Conservation (phyloP, 2,113 vertebrate genomes). For the Grus americana region DNA sequence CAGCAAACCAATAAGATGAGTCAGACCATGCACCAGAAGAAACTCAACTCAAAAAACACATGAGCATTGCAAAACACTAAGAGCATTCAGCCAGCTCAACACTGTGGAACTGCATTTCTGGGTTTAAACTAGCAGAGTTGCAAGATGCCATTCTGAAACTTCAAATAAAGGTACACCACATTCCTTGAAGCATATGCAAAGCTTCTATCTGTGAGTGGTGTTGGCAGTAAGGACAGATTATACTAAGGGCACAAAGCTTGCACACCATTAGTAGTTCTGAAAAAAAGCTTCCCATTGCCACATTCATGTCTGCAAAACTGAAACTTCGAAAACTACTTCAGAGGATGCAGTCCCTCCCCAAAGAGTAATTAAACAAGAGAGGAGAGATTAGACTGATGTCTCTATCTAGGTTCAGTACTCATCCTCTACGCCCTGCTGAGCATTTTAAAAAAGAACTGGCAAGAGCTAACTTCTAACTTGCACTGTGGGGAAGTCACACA, state of each 20-base stretch:
- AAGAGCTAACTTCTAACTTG: background rate
- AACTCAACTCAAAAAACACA: background rate
- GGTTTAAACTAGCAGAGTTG: background rate
- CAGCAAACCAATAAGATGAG: background rate
- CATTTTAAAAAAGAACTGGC: background rate
- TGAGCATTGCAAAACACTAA: background rate
- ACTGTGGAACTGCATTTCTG: background rate
- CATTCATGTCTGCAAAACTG: background rate
- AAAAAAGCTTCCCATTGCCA: background rate
- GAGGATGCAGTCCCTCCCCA: background rate
- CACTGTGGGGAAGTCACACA: background rate
- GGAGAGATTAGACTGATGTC: background rate
- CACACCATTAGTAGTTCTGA: background rate
- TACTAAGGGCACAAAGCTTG: background rate
- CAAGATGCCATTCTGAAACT: background rate
- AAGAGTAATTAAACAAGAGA: background rate
- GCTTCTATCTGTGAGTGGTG: background rate
- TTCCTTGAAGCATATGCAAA: background rate
- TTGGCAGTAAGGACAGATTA: background rate
- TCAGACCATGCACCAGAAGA: background rate
- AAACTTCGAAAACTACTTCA: background rate
- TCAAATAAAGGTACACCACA: background rate
- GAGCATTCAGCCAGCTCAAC: background rate
- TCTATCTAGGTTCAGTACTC: background rate
- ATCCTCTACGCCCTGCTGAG: background rate